phyloP scores from a whole-genome alignment of 2,113 vertebrate species.

The Elephantulus edwardii region DNA sequence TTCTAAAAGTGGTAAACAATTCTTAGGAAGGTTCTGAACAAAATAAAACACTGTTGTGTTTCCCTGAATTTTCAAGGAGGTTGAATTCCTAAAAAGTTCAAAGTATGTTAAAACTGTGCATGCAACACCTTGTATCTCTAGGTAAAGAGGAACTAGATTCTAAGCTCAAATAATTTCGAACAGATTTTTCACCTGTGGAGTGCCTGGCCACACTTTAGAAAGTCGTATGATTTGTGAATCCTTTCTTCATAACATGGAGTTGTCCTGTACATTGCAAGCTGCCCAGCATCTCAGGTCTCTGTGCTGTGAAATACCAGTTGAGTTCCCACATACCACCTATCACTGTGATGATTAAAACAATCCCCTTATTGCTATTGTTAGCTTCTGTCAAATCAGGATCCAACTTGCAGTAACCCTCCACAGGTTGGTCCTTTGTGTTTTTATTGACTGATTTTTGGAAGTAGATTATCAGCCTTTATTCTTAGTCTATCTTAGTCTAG shows the following conservation, averaged over 20 bases:
- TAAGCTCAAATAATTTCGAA: not conserved
- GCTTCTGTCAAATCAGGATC: not conserved
- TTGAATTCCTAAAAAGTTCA: not conserved
- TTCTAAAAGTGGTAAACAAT: not conserved
- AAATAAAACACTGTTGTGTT: not conserved
- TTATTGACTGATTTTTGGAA: not conserved
- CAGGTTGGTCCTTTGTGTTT: not conserved
- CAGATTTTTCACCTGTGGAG: not conserved
- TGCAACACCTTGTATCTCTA: not conserved
- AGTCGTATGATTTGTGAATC: not conserved
- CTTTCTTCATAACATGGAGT: not conserved
- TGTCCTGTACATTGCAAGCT: too few species aligned
- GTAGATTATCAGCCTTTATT: not conserved
- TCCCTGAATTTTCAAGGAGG: conserved; percentile 21
- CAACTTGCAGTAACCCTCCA: not conserved
- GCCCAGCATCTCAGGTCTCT: not conserved
- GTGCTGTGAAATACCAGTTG: not conserved
- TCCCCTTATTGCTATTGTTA: not conserved
- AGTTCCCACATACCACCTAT: not conserved
- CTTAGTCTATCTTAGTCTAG: not conserved
- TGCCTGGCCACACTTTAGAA: not conserved
- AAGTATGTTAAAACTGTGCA: not conserved
- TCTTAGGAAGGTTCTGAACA: not conserved
- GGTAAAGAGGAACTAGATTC: not conserved
- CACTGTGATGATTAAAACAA: not conserved